Evolutionary conservation across 2,113 vertebrate genomes (phyloP).

Genomic region (Odontesthes bonariensis): DNA sequence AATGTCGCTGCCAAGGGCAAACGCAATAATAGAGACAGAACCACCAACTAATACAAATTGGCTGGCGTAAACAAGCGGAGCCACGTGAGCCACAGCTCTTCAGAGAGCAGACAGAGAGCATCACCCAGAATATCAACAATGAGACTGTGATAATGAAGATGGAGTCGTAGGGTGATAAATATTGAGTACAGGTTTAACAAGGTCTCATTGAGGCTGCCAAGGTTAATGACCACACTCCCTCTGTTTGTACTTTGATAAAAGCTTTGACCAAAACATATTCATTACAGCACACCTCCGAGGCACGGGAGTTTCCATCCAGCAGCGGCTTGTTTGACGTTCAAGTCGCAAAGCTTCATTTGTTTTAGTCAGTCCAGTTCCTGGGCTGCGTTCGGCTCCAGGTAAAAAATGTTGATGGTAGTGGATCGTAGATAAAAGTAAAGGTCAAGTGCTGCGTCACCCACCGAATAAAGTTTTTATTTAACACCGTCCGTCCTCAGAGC

Average conservation of each 20-base stretch:
- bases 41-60: constrained; percentile 29
- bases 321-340: neutral
- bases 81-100: constrained; percentile 15
- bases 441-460: neutral
- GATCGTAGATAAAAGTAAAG: neutral
- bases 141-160: constrained; percentile 24
- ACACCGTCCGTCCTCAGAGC: neutral
- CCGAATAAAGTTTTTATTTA: neutral
- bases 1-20: constrained; percentile 16
- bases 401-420: neutral
- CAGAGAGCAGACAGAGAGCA: constrained; percentile 7
- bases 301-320: neutral
- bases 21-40: constrained; percentile 51
- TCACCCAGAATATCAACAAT: constrained; percentile 34
- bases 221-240: neutral
- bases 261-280: neutral
- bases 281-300: neutral
- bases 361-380: neutral
- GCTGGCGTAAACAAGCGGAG: constrained; percentile 48
- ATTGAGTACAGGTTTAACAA: constrained; percentile 17
- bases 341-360: neutral
- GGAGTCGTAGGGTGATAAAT: constrained; percentile 31
- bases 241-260: constrained; percentile 25
- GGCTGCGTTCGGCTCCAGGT: neutral
- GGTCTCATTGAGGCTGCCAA: constrained; percentile 15